phyloP scores from a whole-genome alignment of 2,113 vertebrate species.

The Serilophus lunatus region DNA sequence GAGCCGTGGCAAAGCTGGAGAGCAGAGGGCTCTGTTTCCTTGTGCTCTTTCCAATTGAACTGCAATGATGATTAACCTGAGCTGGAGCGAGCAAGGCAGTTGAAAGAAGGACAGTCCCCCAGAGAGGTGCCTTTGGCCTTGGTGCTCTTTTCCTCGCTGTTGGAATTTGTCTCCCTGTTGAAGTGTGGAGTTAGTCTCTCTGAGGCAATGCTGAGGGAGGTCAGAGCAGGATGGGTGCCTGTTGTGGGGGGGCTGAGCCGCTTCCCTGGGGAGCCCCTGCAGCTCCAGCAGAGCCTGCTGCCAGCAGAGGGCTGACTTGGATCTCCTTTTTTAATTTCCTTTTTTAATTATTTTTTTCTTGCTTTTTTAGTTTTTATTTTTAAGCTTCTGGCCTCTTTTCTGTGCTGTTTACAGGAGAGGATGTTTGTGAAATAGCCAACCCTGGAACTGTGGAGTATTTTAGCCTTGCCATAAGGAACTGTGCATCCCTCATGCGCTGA shows the following conservation, averaged over 20 bases:
- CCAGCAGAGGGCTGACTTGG: slow-evolving; percentile 76
- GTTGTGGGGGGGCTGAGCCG: not conserved
- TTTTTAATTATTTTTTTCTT: no score
- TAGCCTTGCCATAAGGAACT: not conserved
- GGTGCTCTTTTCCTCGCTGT: not conserved
- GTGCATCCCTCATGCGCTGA: not conserved
- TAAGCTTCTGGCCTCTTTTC: slow-evolving; percentile 41
- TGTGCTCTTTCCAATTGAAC: not conserved
- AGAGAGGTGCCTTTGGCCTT: not conserved
- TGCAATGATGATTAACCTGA: not conserved
- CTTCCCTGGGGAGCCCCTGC: not conserved
- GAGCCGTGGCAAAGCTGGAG: not conserved
- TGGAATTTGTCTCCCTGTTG: not conserved
- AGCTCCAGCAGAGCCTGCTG: not conserved
- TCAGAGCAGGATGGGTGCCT: not conserved
- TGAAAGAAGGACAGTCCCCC: not conserved
- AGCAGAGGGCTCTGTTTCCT: not conserved
- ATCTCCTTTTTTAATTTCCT: not conserved
- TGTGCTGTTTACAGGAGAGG: slow-evolving; percentile 17
- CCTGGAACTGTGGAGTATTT: not conserved
- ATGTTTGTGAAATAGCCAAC: not conserved
- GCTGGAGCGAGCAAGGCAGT: not conserved
- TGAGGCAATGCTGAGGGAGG: accelerated
- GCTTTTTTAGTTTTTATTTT: not conserved
- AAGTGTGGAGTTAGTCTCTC: not conserved